Evolutionary conservation across 2,797 vertebrate species (phyloP), one percentile per base, ranked within the genome.

Genomic region (Pelochelys cantorii): DNA sequence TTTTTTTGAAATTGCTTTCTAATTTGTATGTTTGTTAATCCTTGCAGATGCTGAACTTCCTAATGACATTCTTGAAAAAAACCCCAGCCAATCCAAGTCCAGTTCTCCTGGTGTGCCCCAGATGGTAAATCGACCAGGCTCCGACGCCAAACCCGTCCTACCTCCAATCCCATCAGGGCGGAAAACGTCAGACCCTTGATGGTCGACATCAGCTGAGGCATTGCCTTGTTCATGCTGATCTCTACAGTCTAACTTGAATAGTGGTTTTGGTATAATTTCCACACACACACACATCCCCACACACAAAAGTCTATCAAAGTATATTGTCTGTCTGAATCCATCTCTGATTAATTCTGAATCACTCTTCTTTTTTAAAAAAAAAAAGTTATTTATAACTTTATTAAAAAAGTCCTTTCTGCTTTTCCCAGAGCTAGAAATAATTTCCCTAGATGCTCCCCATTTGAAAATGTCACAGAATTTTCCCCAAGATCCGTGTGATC

Each of bases 111-210:
- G 79, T 0, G 3, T 27, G 9, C 92, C 97, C 25, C 92, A 96
- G 3, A 95, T 97, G 34, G 59, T 95, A 1, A 93, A 42, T 81
- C 97, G 95, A 2, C 97, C 98, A 0, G 98, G 98, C 13, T 98
- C 98, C 86, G 97, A 98, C 22, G 86, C 95, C 93, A 99, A 98
- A 83, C 98, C 98, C 3, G 80, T 98, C 83, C 98, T 99, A 14
- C 99, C 99, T 27, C 98, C 99, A 0, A 99, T 99, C 95, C 98
- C 98, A 0, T 89, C 98, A 0, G 98, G 98, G 5, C 88, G 86
- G 82, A 99, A 98, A 91, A 98, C 96, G 59, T 87, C 91, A 18
- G 95, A 79, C 25, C 79, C 80, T 53, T 96, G 89, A 86, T 0
- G 13, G 57, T 34, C 68, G 2, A 86, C 8, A 8, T 65, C 5